Base-by-base conservation (phyloP, 2,797 vertebrate species). In the Artibeus jamaicensis region DNA sequence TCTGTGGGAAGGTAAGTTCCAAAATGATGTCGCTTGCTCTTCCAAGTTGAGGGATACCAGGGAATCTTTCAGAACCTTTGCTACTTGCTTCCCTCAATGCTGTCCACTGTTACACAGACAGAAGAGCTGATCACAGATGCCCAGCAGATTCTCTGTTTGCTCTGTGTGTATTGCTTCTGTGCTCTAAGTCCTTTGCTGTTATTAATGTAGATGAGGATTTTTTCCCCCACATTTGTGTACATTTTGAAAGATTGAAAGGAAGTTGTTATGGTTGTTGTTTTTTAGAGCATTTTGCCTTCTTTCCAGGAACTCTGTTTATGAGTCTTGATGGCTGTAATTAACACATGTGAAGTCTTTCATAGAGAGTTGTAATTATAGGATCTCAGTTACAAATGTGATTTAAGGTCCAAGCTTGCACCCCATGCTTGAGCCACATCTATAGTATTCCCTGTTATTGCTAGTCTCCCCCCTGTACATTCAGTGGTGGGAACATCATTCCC, bases 291-390 rank as follows among this genome's bases (percentile, higher is more conserved):
- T 94, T 88, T 91, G 34, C 88, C 53, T 48, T 96, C 68, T 97
- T 95, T 97, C 90, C 78, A 95, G 96, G 93, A 94, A 94, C 87
- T 94, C 82, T 91, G 85, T 48, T 79, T 96, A 32, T 94, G 93
- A 87, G 77, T 92, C 84, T 89, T 89, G 77, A 83, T 79, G 46
- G 86, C 78, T 94, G 2, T 94, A 92, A 93, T 94, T 88, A 97
- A 89, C 67, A 65, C 26, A 67, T 67, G 39, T 89, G 70, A 95
- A 95, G 88, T 73, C 88, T 89, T 92, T 93, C 55, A 78, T 85
- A 79, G 87, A 86, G 50, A 84, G 84, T 94, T 93, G 14, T 83
- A 88, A 90, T 96, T 93, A 79, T 29, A 86, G 82, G 94, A 86
- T 95, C 48, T 78, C 46, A 71, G 22, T 93, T 86, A 90, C 55